Evolutionary conservation across 2,113 vertebrate species (phyloP).

Genomic region (Caranx ignobilis): DNA sequence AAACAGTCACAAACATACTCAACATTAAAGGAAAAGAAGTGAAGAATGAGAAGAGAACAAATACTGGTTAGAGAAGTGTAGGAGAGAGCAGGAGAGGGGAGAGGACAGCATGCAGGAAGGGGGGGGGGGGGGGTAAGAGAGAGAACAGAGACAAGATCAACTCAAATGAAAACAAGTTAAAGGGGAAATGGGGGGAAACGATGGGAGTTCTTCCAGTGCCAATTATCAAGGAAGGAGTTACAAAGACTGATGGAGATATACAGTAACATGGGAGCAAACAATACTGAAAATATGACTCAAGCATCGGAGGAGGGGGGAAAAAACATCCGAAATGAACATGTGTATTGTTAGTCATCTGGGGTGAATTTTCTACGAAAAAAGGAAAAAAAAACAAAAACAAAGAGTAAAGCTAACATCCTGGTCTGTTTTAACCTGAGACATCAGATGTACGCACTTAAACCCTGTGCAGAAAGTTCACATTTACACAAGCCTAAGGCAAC

Average conservation of each 20-base stretch:
- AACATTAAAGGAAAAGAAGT: slow-evolving; percentile 38
- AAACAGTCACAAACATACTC: slow-evolving; percentile 67
- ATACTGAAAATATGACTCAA: slow-evolving; percentile 57
- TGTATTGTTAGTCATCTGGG: slow-evolving; percentile 50
- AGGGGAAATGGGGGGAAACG: slow-evolving; percentile 19
- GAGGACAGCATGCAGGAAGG: slow-evolving; percentile 56
- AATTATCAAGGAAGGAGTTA: slow-evolving; percentile 49
- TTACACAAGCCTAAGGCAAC: slow-evolving; percentile 20
- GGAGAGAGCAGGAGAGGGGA: slow-evolving; percentile 10
- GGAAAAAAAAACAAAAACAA: background rate
- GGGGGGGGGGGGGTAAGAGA: slow-evolving; percentile 8
- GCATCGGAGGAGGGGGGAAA: slow-evolving; percentile 27
- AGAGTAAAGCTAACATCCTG: slow-evolving; percentile 15
- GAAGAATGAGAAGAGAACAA: slow-evolving; percentile 47
- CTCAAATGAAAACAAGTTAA: slow-evolving; percentile 9
- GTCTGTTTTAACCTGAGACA: slow-evolving; percentile 41
- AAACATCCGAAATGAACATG: slow-evolving; percentile 46
- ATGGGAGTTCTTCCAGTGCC: slow-evolving; percentile 32
- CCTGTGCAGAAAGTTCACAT: slow-evolving; percentile 9
- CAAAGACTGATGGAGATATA: slow-evolving; percentile 62
- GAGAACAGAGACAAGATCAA: slow-evolving; percentile 20
- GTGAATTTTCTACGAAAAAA: slow-evolving; percentile 31
- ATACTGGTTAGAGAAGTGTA: slow-evolving; percentile 42
- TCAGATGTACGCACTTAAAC: slow-evolving; percentile 33
- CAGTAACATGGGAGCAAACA: slow-evolving; percentile 66